Conservation (phyloP, 1,140 invertebrate species). For the Brachionus koreanus region DNA sequence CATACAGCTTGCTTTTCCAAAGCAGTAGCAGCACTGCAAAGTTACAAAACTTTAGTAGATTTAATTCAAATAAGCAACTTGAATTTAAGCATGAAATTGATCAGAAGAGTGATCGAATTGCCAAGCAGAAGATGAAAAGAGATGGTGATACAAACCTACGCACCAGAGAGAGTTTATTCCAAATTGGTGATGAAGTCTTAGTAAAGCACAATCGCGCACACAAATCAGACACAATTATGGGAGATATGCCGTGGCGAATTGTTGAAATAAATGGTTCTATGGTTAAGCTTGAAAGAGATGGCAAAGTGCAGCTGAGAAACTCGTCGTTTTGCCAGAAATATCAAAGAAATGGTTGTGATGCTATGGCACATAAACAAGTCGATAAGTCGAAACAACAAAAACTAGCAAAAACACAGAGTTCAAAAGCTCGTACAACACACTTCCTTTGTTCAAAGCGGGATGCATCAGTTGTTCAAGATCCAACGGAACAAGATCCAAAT, state of each 20-base stretch:
- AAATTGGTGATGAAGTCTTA: not conserved
- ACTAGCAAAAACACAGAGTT: not conserved
- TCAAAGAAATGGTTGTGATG: not conserved
- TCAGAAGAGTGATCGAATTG: not conserved
- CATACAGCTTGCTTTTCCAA: not conserved
- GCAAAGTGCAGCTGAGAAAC: not conserved
- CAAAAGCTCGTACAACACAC: not conserved
- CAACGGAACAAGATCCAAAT: not conserved
- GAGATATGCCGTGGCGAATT: not conserved
- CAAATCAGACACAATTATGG: not conserved
- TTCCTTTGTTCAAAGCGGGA: not conserved
- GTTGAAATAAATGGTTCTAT: not conserved
- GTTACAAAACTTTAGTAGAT: not conserved
- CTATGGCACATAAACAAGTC: not conserved
- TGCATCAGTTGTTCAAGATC: not conserved
- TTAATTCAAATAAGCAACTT: not conserved
- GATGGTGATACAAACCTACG: not conserved
- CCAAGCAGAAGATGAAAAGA: not conserved
- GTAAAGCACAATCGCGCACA: not conserved
- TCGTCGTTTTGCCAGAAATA: not conserved
- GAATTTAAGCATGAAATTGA: not conserved
- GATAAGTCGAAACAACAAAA: not conserved
- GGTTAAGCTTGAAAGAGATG: not conserved
- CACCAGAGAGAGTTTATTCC: not conserved
- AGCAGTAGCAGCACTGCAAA: not conserved